Evolutionary conservation across 64 coral and sea anemone genomes (phyloP).

Genomic region (Stichodactyla mertensii): DNA sequence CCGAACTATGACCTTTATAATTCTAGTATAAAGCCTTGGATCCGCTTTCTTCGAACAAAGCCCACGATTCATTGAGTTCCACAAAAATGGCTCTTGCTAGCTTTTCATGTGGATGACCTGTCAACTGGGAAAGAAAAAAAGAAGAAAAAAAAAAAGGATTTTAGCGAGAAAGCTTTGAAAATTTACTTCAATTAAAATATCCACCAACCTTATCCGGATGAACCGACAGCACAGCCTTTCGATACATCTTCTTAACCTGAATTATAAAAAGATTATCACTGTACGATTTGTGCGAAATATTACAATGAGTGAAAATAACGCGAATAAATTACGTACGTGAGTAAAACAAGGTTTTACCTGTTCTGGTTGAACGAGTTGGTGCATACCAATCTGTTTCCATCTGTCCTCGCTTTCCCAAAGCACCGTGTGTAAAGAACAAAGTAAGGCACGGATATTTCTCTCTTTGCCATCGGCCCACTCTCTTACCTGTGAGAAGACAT

Average conservation of each 20-base stretch:
- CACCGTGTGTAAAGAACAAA: constrained; percentile 79
- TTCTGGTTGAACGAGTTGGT: constrained; percentile 83
- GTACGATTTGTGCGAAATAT: no score
- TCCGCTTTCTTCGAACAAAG: constrained; percentile 86
- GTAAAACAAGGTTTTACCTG: constrained; percentile 39
- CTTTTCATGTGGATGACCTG: constrained; percentile 66
- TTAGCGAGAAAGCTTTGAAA: neutral
- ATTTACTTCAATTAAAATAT: neutral
- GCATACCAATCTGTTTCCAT: constrained; percentile 92
- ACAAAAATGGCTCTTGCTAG: constrained; percentile 93
- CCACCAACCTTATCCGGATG: constrained; percentile 89
- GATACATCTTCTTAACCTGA: constrained; percentile 91
- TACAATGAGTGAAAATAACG: no score
- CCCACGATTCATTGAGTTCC: constrained; percentile 94
- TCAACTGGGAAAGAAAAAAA: constrained; percentile 38
- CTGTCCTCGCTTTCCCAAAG: constrained; percentile 81
- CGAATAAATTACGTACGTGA: no score
- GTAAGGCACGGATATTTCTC: constrained; percentile 86
- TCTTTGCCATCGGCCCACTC: constrained; percentile 92
- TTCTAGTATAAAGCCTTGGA: constrained; percentile 71
- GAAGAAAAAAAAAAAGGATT: neutral
- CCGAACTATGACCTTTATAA: neutral
- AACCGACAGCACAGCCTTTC: constrained; percentile 85
- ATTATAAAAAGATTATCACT: neutral
- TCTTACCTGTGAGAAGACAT: constrained; percentile 37